Evolutionary conservation across 2,888 invertebrate species (phyloP).

Genomic region (Exocentrus adspersus): DNA sequence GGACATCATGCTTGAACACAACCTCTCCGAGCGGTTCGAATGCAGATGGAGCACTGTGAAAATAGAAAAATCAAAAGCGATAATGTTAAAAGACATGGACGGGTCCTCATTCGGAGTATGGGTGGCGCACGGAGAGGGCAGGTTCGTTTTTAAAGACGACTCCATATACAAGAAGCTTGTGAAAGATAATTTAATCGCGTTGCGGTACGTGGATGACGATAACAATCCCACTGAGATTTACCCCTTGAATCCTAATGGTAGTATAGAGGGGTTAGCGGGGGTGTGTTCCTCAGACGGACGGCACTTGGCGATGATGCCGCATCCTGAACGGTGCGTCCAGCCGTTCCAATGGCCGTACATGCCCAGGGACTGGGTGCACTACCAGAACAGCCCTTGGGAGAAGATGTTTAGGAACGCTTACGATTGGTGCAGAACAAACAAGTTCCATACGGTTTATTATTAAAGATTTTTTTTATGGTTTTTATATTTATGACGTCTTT

Average conservation of each 20-base stretch:
- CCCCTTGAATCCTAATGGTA: conserved; percentile 96
- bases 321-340: conserved; percentile 89
- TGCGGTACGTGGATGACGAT: conserved; percentile 86
- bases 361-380: conserved; percentile 65
- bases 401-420: conserved; percentile 92
- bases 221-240: conserved; percentile 81
- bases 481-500: no score
- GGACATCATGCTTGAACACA: conserved; percentile 82
- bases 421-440: conserved; percentile 68
- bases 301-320: conserved; percentile 98
- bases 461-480: conserved; percentile 30
- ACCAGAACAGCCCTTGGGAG: conserved; percentile 86
- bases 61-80: conserved; percentile 75
- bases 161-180: conserved; percentile 66
- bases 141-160: conserved; percentile 71
- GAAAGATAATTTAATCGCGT: conserved; percentile 73
- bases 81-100: conserved; percentile 92
- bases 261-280: conserved; percentile 81
- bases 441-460: conserved; percentile 50
- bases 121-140: conserved; percentile 92
- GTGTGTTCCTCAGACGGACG: conserved; percentile 90
- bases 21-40: conserved; percentile 89
- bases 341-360: conserved; percentile 91
- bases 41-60: conserved; percentile 68
- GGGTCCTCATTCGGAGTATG: conserved; percentile 40